Conservation (phyloP, 2,888 invertebrate species). For the Thera obeliscata region DNA sequence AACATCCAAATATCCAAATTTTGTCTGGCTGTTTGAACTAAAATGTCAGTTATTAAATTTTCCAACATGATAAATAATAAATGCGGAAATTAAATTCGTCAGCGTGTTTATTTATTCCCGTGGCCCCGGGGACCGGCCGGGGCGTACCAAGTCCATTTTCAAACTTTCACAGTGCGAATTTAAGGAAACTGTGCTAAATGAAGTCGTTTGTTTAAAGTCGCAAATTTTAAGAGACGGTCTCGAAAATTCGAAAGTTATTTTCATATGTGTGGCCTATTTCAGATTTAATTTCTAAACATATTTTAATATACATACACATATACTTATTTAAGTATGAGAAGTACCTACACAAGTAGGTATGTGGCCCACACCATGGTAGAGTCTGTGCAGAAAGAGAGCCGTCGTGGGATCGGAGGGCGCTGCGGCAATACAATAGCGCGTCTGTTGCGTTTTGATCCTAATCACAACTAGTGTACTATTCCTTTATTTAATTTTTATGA, state of each 20-base stretch:
- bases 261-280: neutral
- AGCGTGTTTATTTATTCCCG: conserved; percentile 30
- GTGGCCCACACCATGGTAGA: no score
- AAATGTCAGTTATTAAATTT: conserved; percentile 29
- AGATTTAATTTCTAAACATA: no score
- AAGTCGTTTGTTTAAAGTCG: conserved; percentile 6
- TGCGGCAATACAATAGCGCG: no score
- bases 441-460: no score
- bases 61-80: conserved; percentile 31
- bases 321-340: no score
- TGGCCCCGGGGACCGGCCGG: conserved; percentile 13
- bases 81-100: conserved; percentile 33
- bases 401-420: no score
- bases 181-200: conserved; percentile 5
- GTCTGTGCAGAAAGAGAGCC: no score
- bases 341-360: no score
- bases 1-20: conserved; percentile 4
- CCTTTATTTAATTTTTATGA: no score
- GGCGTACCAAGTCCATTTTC: conserved; percentile 23
- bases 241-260: neutral
- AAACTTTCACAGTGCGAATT: conserved; percentile 22
- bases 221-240: neutral
- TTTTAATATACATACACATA: no score
- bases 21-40: conserved; percentile 10
- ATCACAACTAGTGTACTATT: no score